phyloP scores from a whole-genome alignment of 2,888 invertebrate genomes.

The Lasioglossum oenotherae region DNA sequence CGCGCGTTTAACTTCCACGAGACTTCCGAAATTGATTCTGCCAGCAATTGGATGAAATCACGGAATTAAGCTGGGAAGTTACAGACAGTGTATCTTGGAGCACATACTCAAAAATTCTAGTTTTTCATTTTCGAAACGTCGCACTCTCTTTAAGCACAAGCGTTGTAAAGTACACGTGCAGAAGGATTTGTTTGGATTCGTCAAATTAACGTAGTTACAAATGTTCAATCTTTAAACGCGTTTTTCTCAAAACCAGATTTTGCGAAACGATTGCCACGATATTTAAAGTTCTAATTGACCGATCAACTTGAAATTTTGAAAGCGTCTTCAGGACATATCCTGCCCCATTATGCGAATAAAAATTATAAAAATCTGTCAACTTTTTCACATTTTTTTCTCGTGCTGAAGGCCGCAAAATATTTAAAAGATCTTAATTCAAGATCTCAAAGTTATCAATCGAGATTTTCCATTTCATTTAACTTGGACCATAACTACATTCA shows the following conservation, averaged over 20 bases:
- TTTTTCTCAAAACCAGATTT: background rate
- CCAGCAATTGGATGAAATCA: conserved; percentile 1
- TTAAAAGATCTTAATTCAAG: background rate
- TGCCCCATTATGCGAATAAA: background rate
- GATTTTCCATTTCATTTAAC: background rate
- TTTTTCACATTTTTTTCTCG: background rate
- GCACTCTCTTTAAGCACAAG: too few species aligned
- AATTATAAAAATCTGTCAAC: background rate
- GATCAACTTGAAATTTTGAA: background rate
- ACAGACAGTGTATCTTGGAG: background rate
- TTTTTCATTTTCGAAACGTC: background rate
- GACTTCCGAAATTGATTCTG: conserved; percentile 5
- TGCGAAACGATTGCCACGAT: background rate
- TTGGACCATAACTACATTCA: background rate
- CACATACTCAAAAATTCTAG: background rate
- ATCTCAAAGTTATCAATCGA: background rate
- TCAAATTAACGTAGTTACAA: background rate
- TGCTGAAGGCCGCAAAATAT: background rate
- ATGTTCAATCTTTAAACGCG: background rate
- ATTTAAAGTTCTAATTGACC: background rate
- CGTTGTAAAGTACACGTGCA: background rate
- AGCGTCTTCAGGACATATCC: fast-evolving
- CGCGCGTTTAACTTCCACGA: conserved; percentile 10
- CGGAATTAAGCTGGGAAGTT: conserved; percentile 9
- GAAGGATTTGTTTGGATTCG: background rate